A percentile compares a stretch with the other conserved stretches of the same genome.
Evolutionary conservation across 30 jellyfish, hydroid and myxozoan genomes (phyloP).

Genomic region (Aurelia sp.): DNA sequence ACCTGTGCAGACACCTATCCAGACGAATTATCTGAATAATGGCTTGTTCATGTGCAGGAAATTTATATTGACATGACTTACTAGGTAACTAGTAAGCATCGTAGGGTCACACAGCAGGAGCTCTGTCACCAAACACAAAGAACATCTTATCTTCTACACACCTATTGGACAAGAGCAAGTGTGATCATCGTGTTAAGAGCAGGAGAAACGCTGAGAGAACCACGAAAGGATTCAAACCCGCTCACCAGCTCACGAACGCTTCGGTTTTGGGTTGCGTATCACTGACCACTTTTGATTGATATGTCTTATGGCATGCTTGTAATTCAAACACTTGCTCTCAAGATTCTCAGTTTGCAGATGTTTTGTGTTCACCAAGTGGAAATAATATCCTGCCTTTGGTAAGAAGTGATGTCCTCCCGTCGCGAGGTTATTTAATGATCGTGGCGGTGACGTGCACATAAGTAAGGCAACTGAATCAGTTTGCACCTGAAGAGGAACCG

Average conservation of each 20-base stretch:
- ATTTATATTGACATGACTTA: constrained; percentile 38
- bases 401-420: constrained; percentile 65
- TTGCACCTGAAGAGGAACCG: constrained; percentile 69
- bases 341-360: constrained; percentile 65
- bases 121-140: constrained; percentile 62
- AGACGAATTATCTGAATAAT: background rate
- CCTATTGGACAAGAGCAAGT: constrained; percentile 37
- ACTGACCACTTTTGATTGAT: constrained; percentile 26
- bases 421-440: constrained; percentile 64
- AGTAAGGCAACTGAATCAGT: constrained; percentile 59
- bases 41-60: constrained; percentile 51
- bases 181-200: background rate
- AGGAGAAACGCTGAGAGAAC: constrained; percentile 13
- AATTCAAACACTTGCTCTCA: constrained; percentile 26
- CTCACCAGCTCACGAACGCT: no score
- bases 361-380: constrained; percentile 55
- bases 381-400: constrained; percentile 61
- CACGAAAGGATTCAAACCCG: background rate
- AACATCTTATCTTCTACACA: constrained; percentile 41
- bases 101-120: constrained; percentile 76
- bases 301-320: constrained; percentile 45
- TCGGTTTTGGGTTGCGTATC: no score
- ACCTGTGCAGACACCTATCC: constrained; percentile 33
- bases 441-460: constrained; percentile 78
- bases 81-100: constrained; percentile 43